A percentile compares a stretch with the other conserved stretches of the same genome.
phyloP scores from a whole-genome alignment of 2,888 invertebrate species.

The Lysandra bellargus region DNA sequence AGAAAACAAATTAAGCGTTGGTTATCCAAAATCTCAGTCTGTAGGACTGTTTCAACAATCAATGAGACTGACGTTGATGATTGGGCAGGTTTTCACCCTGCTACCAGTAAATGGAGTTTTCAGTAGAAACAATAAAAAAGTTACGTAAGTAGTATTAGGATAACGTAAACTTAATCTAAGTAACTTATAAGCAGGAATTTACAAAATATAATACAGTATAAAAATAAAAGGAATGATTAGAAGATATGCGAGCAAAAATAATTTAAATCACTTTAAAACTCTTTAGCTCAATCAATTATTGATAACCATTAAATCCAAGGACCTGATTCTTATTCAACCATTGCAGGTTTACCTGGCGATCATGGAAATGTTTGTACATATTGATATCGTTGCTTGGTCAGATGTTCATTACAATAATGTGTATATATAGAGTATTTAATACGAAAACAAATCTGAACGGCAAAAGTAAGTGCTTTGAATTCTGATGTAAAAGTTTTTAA shows the following conservation, averaged over 20 bases:
- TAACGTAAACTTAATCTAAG: background rate
- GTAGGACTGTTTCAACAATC: slow-evolving; percentile 57
- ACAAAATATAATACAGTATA: background rate
- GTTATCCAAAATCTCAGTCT: slow-evolving; percentile 45
- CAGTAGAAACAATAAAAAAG: slow-evolving; percentile 48
- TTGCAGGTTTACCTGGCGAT: slow-evolving; percentile 59
- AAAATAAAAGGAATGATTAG: background rate
- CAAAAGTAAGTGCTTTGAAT: slow-evolving; percentile 52
- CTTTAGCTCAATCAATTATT: too few relatives aligned
- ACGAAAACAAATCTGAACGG: slow-evolving; percentile 53
- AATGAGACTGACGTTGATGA: slow-evolving; percentile 54
- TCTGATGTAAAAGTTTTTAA: background rate
- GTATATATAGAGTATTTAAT: slow-evolving; percentile 50
- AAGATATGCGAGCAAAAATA: background rate
- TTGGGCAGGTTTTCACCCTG: slow-evolving; percentile 64
- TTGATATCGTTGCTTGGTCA: slow-evolving; percentile 61
- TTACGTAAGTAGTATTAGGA: slow-evolving; percentile 50
- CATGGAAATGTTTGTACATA: slow-evolving; percentile 63
- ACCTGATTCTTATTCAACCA: background rate
- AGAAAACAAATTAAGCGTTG: slow-evolving; percentile 60
- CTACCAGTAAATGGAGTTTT: slow-evolving; percentile 60
- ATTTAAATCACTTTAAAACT: too few relatives aligned
- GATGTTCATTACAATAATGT: slow-evolving; percentile 58
- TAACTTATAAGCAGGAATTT: too few relatives aligned
- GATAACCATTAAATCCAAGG: too few relatives aligned